Evolutionary conservation across 1,140 invertebrate species (phyloP).

Genomic region (Campodea augens): DNA sequence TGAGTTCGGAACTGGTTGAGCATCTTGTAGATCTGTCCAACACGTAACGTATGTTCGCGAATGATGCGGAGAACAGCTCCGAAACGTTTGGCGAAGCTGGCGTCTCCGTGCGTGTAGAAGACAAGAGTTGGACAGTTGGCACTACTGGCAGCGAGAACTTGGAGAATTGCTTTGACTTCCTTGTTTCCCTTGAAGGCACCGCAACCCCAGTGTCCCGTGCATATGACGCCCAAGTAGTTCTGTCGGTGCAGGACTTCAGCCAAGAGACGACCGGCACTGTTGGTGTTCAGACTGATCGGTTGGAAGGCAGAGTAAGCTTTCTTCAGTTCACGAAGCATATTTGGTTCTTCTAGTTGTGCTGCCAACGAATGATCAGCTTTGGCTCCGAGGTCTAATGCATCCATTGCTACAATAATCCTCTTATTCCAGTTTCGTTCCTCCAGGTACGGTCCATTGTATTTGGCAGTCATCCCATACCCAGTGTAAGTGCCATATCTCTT

Average conservation of each 20-base stretch:
- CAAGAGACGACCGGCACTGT: no score
- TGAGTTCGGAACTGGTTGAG: neutral
- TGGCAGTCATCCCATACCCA: slow-evolving; percentile 3
- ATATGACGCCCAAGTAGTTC: neutral
- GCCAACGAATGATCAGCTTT: neutral
- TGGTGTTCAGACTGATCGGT: neutral
- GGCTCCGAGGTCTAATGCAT: neutral
- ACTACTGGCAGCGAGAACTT: slow-evolving; percentile 2
- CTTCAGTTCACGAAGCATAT: neutral
- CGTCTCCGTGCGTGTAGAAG: slow-evolving; percentile 7
- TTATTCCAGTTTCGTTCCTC: neutral
- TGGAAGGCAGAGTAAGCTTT: slow-evolving; percentile 1
- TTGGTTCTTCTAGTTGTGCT: neutral
- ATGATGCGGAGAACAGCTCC: no score
- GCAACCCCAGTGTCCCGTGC: slow-evolving; percentile 6
- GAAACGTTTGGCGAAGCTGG: neutral
- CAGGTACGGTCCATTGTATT: neutral
- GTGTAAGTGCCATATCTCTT: neutral
- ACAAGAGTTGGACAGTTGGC: neutral
- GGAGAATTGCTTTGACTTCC: slow-evolving; percentile 5
- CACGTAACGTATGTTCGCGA: neutral
- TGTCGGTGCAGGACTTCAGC: neutral
- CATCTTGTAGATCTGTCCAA: neutral
- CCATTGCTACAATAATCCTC: neutral
- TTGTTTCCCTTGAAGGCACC: slow-evolving; percentile 5